Percentiles rank a stretch among this genome's conserved stretches.
Conservation (phyloP, 1,140 invertebrate genomes). For the Drosophila parvula region DNA sequence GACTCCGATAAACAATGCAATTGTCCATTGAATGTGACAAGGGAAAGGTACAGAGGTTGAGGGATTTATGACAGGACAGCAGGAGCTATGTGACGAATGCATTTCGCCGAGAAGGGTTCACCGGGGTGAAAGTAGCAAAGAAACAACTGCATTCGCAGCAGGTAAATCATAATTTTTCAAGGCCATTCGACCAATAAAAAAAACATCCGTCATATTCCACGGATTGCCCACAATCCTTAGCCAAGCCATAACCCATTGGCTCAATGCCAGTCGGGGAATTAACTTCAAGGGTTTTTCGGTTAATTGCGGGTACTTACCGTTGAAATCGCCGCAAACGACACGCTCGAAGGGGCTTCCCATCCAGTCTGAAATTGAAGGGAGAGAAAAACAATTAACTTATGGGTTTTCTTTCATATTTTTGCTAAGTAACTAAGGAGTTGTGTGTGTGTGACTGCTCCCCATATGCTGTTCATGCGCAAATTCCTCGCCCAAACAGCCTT, state of each 20-base stretch:
- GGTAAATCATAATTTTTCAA: conserved; percentile 52
- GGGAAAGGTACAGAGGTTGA: conserved; percentile 20
- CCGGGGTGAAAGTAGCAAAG: conserved; percentile 40
- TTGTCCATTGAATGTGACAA: conserved; percentile 17
- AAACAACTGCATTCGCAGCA: conserved; percentile 4
- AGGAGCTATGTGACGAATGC: conserved; percentile 65
- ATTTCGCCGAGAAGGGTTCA: conserved; percentile 57
- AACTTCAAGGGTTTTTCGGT: conserved; percentile 67
- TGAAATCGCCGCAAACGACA: conserved; percentile 95
- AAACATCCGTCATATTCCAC: conserved; percentile 63
- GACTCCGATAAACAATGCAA: conserved; percentile 57
- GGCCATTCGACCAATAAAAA: conserved; percentile 54
- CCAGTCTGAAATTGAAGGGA: conserved; percentile 90
- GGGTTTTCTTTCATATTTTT: conserved; percentile 13
- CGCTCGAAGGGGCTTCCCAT: conserved; percentile 94
- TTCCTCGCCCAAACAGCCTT: conserved; percentile 47
- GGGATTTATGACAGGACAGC: conserved; percentile 74
- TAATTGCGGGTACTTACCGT: conserved; percentile 86
- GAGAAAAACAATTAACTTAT: conserved; percentile 40
- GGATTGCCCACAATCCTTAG: conserved; percentile 20
- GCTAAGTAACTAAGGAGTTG: conserved; percentile 26
- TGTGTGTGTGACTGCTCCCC: conserved; percentile 13
- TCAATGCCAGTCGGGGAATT: conserved; percentile 62
- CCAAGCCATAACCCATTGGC: conserved; percentile 62
- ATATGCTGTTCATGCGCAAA: conserved; percentile 40